Conservation (phyloP, 2,888 invertebrate species). For the Sturmia bella region DNA sequence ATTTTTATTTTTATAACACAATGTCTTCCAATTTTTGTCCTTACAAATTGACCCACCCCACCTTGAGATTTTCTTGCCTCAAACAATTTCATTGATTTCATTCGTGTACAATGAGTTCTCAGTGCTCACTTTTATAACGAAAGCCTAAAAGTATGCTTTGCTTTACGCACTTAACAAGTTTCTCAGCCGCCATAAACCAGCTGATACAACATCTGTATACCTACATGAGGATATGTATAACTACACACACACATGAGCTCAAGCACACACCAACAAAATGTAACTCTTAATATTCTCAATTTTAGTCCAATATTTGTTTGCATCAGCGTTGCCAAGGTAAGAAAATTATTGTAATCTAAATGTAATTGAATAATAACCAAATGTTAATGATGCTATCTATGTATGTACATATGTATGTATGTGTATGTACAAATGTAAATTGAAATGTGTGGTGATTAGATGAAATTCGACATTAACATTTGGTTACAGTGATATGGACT, state of each 20-base stretch:
- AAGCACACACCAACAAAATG: not conserved
- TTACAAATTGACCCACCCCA: not conserved
- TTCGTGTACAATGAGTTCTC: not conserved
- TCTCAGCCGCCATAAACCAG: not conserved
- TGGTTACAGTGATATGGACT: too few species aligned
- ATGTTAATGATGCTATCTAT: too few species aligned
- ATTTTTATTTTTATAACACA: too few species aligned
- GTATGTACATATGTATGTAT: too few species aligned
- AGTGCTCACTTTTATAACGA: not conserved
- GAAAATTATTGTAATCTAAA: too few species aligned
- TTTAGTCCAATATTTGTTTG: not conserved
- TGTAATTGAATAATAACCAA: too few species aligned
- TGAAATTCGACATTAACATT: too few species aligned
- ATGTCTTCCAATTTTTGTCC: too few species aligned
- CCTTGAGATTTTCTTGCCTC: not conserved
- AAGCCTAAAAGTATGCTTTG: conserved; percentile 39
- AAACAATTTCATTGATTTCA: not conserved
- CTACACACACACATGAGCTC: not conserved
- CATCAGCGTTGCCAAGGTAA: not conserved
- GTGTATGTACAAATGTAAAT: too few species aligned
- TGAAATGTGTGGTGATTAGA: too few species aligned
- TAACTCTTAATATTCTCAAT: not conserved
- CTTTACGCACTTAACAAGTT: not conserved
- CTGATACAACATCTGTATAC: conserved; percentile 23
- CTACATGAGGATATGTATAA: too few species aligned